Conservation (phyloP, 2,113 vertebrate species). For the Neomonachus schauinslandi region DNA sequence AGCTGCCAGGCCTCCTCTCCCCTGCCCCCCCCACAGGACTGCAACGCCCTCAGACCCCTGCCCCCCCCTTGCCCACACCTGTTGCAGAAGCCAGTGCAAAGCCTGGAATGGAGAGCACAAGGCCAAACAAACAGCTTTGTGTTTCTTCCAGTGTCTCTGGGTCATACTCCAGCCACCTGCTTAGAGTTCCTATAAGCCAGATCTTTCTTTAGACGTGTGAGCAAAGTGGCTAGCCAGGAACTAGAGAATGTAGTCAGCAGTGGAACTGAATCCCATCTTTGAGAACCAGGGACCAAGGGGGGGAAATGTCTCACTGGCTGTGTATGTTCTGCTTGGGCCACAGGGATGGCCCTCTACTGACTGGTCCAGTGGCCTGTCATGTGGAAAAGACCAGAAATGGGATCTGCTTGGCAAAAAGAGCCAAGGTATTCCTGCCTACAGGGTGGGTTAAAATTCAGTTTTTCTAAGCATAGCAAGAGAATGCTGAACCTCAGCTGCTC, state of each 20-base stretch:
- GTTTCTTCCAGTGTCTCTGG: neutral
- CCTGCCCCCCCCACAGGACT: accelerated
- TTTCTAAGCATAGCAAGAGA: slow-evolving; percentile 56
- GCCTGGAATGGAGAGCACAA: neutral
- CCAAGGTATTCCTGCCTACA: slow-evolving; percentile 50
- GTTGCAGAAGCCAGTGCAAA: neutral
- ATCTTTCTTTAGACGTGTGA: neutral
- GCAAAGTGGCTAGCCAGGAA: neutral
- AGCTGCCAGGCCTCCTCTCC: neutral
- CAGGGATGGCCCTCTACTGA: neutral
- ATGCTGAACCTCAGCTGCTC: neutral
- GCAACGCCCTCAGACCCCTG: accelerated
- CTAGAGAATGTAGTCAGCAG: neutral
- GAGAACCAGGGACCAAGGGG: neutral
- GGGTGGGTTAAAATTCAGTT: slow-evolving; percentile 64
- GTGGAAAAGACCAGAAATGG: slow-evolving; percentile 49
- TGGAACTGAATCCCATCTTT: neutral
- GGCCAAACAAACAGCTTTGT: neutral
- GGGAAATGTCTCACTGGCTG: too few relatives aligned
- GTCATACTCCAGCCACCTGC: neutral
- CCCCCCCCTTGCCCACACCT: neutral
- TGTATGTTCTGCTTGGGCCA: neutral
- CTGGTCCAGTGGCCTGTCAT: slow-evolving; percentile 29
- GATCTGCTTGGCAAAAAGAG: neutral
- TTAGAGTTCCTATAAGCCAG: neutral